Percentiles rank a stretch among this genome's conserved stretches.
Conservation (phyloP, 2,888 invertebrate species). For the Pristionchus arcanus region DNA sequence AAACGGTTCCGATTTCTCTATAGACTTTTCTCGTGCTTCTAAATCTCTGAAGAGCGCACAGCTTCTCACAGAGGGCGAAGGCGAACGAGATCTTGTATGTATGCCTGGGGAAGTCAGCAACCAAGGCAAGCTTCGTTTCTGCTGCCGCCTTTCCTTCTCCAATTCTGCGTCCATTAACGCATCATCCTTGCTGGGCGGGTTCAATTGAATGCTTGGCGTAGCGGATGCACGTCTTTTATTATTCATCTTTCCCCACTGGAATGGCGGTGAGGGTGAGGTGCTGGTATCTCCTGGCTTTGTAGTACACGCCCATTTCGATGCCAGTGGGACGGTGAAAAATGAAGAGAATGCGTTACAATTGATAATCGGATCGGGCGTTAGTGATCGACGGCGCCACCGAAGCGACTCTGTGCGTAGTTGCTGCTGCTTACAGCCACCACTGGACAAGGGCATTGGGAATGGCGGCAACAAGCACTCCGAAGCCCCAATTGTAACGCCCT, state of each 20-base stretch:
- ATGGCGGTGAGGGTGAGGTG: not conserved
- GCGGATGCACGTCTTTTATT: not conserved
- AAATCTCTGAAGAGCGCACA: not conserved
- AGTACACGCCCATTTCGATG: not conserved
- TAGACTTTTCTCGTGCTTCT: not conserved
- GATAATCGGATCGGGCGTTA: not conserved
- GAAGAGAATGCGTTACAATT: not conserved
- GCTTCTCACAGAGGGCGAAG: not conserved
- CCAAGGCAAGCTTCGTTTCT: conserved; percentile 9
- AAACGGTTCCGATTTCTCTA: not conserved
- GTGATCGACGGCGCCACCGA: not conserved
- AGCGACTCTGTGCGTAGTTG: not conserved
- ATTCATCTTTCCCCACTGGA: not conserved
- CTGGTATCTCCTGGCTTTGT: not conserved
- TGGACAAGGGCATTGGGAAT: not conserved
- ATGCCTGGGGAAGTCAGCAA: not conserved
- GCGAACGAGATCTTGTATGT: not conserved
- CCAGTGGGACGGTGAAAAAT: not conserved
- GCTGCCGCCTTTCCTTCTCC: not conserved
- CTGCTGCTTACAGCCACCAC: not conserved
- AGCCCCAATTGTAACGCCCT: conserved; percentile 34
- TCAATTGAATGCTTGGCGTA: not conserved
- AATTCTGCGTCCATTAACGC: not conserved
- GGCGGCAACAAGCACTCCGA: conserved; percentile 47
- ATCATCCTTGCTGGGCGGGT: not conserved